These are phyloP conservation scores for Scolanthus callimorphus DNA, from an alignment of 92 coral and sea anemone genomes.

Conservation along the genomic window DNA sequence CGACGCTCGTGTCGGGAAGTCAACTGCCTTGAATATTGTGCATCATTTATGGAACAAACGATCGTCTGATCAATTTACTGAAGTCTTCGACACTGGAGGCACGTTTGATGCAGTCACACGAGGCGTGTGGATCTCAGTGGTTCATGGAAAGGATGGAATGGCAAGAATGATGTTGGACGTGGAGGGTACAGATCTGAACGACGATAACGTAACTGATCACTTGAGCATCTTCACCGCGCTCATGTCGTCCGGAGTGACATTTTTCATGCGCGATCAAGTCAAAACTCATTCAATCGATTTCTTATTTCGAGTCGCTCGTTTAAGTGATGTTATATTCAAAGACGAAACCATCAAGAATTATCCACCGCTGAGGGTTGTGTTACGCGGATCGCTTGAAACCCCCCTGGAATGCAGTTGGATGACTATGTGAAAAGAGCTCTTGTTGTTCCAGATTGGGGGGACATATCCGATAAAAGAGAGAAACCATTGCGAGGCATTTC, in stretches of 20 bases:
- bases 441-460: constrained; percentile 2
- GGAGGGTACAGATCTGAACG: constrained; percentile 49
- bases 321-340: constrained; percentile 26
- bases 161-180: constrained; percentile 53
- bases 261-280: constrained; percentile 27
- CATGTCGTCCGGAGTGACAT: constrained; percentile 44
- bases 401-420: constrained; percentile 12
- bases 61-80: constrained; percentile 5
- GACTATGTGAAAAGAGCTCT: constrained; percentile 31
- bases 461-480: constrained; percentile 21
- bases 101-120: constrained; percentile 39
- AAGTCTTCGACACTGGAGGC: constrained; percentile 50
- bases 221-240: constrained; percentile 52
- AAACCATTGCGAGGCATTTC: constrained; percentile 21
- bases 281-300: constrained; percentile 32
- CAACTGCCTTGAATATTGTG: constrained; percentile 59
- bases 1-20: constrained; percentile 73
- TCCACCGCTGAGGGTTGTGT: constrained; percentile 30
- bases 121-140: constrained; percentile 54
- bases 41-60: constrained; percentile 11
- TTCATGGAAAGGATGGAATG: constrained; percentile 6
- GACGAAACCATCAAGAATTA: constrained; percentile 30
- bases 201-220: constrained; percentile 29
- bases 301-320: constrained; percentile 42
- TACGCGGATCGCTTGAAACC: constrained; percentile 30